Evolutionary conservation across 2,797 vertebrate species (phyloP).

Genomic region (Chelon labrosus): DNA sequence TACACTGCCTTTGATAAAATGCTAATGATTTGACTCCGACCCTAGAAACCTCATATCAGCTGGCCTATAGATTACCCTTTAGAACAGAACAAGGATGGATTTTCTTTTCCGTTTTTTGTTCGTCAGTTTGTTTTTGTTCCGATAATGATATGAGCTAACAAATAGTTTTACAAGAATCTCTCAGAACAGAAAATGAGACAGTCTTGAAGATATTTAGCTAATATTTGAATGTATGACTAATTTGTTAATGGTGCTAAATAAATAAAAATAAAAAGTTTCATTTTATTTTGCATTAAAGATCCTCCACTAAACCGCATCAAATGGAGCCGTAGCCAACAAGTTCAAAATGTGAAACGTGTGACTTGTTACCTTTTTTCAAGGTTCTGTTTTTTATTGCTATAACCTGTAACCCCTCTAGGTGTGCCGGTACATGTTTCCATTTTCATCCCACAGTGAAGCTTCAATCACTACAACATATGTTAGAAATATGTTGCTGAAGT

Average conservation of each 20-base stretch:
- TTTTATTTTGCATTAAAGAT: not conserved
- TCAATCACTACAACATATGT: slow-evolving; percentile 25
- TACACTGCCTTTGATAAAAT: too few species aligned
- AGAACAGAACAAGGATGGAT: too few species aligned
- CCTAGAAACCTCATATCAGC: too few species aligned
- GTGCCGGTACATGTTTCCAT: slow-evolving; percentile 39
- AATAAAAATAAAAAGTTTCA: too few species aligned
- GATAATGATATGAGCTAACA: too few species aligned
- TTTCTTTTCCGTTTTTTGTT: too few species aligned
- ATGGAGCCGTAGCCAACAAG: slow-evolving; percentile 37
- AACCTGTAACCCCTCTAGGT: slow-evolving; percentile 59
- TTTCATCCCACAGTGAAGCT: slow-evolving; percentile 21
- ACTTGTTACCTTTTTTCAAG: slow-evolving; percentile 33
- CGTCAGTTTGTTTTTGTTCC: too few species aligned
- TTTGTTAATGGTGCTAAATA: not conserved
- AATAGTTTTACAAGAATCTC: not conserved
- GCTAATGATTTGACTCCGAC: too few species aligned
- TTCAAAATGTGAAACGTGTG: not conserved
- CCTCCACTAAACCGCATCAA: not conserved
- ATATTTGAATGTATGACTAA: not conserved
- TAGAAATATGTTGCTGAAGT: slow-evolving; percentile 17
- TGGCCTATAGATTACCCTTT: too few species aligned
- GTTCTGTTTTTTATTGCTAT: slow-evolving; percentile 35
- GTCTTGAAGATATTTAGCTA: not conserved
- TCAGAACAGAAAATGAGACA: not conserved